Evolutionary conservation across 1,140 invertebrate species (phyloP).

Genomic region (Adoxophyes honmai): DNA sequence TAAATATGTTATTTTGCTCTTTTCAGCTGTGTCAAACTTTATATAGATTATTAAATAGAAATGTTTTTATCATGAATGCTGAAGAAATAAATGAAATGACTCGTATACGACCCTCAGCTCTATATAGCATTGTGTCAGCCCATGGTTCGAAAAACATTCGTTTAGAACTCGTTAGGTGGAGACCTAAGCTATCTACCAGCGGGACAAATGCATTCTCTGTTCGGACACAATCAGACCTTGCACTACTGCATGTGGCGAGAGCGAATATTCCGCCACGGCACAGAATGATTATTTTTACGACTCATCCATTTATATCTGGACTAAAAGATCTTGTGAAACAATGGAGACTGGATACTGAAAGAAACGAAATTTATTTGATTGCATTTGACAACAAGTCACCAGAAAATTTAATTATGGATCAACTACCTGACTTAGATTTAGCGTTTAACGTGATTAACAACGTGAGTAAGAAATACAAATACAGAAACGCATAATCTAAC

Average conservation of each 20-base stretch:
- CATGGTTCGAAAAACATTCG: conserved; percentile 1
- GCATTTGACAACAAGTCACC: conserved; percentile 10
- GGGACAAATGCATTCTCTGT: conserved; percentile 15
- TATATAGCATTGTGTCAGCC: conserved; percentile 22
- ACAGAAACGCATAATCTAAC: no score
- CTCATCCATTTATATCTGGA: conserved; percentile 20
- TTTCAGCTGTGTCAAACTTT: conserved; percentile 26
- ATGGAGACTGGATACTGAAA: conserved; percentile 23
- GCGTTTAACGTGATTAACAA: conserved; percentile 24
- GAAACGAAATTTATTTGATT: conserved; percentile 19
- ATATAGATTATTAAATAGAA: conserved; percentile 12
- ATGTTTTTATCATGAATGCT: conserved; percentile 22
- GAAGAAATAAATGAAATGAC: conserved; percentile 7
- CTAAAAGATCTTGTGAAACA: conserved; percentile 22
- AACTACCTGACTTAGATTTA: conserved; percentile 22
- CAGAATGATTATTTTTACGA: conserved; percentile 14
- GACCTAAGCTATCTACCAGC: neutral
- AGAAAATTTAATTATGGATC: conserved; percentile 1
- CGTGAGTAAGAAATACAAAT: conserved; percentile 20
- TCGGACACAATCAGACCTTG: conserved; percentile 5
- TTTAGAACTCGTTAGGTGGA: conserved; percentile 24
- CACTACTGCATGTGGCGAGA: conserved; percentile 15
- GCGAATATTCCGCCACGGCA: conserved; percentile 12
- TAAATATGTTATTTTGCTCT: neutral
- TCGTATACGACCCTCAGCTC: conserved; percentile 14